Percentiles rank a stretch among this genome's conserved stretches.
Evolutionary conservation across 2,888 invertebrate genomes (phyloP).

Genomic region (Drosophila acutilabella): DNA sequence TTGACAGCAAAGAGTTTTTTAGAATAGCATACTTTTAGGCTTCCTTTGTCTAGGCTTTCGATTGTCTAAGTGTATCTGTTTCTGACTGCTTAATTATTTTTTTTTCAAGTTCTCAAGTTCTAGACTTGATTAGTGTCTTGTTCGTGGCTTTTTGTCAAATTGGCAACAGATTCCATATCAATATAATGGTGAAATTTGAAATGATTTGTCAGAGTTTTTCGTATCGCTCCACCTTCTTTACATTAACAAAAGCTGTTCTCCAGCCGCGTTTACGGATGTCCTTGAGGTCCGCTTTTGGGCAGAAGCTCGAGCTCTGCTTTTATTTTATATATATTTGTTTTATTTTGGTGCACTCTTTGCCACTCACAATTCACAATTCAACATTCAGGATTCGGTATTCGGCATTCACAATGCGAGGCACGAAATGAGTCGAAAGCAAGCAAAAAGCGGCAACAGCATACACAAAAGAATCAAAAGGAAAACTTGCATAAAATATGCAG

Average conservation of each 20-base stretch:
- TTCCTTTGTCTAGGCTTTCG: no score
- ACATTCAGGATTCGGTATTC: conserved; percentile 24
- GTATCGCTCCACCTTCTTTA: no score
- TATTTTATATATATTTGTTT: neutral
- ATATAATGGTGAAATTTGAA: no score
- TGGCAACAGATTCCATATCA: no score
- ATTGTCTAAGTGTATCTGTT: no score
- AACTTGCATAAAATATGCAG: conserved; percentile 54
- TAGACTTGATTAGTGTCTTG: no score
- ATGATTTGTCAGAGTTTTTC: no score
- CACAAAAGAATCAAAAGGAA: conserved; percentile 40
- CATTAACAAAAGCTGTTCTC: conserved; percentile 21
- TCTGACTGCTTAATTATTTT: no score
- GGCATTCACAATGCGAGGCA: conserved; percentile 29
- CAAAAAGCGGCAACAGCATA: conserved; percentile 25
- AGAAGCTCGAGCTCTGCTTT: conserved; percentile 6
- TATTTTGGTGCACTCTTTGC: conserved; percentile 2
- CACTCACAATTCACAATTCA: conserved; percentile 27
- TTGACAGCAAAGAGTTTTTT: no score
- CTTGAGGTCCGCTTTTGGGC: conserved; percentile 34
- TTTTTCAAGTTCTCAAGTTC: no score
- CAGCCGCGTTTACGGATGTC: conserved; percentile 35
- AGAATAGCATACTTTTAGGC: no score
- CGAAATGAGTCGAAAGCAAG: conserved; percentile 38
- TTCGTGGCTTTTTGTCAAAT: no score